Percentiles rank a stretch among this genome's conserved stretches.
Evolutionary conservation across 2,888 invertebrate genomes (phyloP).

Genomic region (Epirrita christyi): DNA sequence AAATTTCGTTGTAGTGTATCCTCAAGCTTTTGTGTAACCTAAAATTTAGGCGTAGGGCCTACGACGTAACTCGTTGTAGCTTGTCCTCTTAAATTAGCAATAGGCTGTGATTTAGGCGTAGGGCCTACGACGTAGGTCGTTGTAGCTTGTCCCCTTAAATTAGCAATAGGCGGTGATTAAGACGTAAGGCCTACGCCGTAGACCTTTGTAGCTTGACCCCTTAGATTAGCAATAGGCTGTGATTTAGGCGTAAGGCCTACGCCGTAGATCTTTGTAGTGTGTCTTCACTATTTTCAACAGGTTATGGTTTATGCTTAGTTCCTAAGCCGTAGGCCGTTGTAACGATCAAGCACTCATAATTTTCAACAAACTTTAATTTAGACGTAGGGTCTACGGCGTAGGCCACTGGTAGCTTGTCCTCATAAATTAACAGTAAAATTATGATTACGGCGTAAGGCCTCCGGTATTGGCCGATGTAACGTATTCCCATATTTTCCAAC

Average conservation of each 20-base stretch:
- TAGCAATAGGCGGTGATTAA: not conserved
- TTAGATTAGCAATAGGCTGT: no score
- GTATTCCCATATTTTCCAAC: no score
- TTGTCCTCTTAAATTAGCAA: no score
- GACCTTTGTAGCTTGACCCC: no score
- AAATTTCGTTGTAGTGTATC: no score
- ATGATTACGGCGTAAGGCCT: not conserved
- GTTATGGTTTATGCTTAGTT: not conserved
- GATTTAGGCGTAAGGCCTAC: slow-evolving; percentile 31
- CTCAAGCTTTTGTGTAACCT: no score
- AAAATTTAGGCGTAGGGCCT: no score
- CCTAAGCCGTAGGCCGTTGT: slow-evolving; percentile 41
- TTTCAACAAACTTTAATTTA: not conserved
- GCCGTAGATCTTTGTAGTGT: not conserved
- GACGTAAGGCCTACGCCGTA: slow-evolving; percentile 32
- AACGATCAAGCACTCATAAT: not conserved
- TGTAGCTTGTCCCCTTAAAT: no score
- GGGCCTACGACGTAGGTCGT: slow-evolving; percentile 32
- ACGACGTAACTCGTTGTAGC: no score
- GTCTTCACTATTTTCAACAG: no score
- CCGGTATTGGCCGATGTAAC: no score
- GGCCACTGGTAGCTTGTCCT: not conserved
- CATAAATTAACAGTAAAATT: not conserved
- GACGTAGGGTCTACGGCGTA: slow-evolving; percentile 11
- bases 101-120: not conserved